Evolutionary conservation across 2,888 invertebrate species (phyloP).

Genomic region (Mythimna albipuncta): DNA sequence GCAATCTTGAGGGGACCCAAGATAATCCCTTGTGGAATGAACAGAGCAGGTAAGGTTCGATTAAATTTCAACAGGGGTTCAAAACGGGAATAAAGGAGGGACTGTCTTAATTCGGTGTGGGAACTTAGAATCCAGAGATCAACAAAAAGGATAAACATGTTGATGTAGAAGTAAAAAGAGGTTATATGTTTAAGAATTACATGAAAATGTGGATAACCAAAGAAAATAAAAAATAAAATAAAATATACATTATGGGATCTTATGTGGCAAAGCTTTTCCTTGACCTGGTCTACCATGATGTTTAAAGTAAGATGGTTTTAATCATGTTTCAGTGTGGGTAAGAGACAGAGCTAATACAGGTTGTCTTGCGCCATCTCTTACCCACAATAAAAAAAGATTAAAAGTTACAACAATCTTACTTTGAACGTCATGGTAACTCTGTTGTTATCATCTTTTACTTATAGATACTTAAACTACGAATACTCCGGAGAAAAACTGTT

Average conservation of each 20-base stretch:
- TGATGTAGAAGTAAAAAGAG: not conserved
- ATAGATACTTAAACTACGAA: not conserved
- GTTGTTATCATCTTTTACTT: too few relatives aligned
- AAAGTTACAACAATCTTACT: too few relatives aligned
- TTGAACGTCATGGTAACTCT: too few relatives aligned
- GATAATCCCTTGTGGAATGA: constrained; percentile 56
- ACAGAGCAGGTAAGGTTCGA: constrained; percentile 42
- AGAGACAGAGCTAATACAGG: too few relatives aligned
- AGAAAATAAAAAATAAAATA: not conserved
- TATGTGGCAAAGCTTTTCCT: not conserved
- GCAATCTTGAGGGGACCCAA: constrained; percentile 29
- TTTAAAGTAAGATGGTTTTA: too few relatives aligned
- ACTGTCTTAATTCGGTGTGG: constrained; percentile 33
- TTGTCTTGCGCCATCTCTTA: too few relatives aligned
- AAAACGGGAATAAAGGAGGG: constrained; percentile 17
- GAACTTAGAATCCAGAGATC: constrained; percentile 17
- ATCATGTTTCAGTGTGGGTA: too few relatives aligned
- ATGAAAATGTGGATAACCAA: not conserved
- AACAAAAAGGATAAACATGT: not conserved
- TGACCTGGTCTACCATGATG: too few relatives aligned
- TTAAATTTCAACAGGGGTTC: constrained; percentile 24
- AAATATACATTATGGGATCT: not conserved
- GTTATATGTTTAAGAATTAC: not conserved
- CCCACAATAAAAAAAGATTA: too few relatives aligned
- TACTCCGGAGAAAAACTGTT: not conserved